Evolutionary conservation across 2,113 vertebrate species (phyloP), one percentile per base, ranked within the genome.

Genomic region (Onychostruthus taczanowskii): DNA sequence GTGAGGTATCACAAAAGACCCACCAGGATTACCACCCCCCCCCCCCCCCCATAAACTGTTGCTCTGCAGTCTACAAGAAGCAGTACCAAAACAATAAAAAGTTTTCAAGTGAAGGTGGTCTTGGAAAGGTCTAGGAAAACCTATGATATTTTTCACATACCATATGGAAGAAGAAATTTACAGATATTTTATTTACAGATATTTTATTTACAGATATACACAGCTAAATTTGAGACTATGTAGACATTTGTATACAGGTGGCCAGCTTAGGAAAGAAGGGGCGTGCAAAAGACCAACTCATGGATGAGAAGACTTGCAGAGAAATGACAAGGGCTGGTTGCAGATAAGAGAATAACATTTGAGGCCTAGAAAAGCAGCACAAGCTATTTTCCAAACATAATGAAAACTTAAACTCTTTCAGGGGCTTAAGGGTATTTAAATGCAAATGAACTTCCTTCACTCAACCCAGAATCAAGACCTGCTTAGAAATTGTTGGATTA

Each of bases 361-460:
- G 43, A 95, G 78, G 17, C 18, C 52, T 1, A 84, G 81, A 87
- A 93, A 87, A 92, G 89, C 94, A 94, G 33, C 63, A 44, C 72
- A 94, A 92, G 52, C 64, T 95, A 43, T 80, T 87, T 96, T 74
- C 55, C n/a, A 82, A 84, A 50, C 84, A 90, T 90, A 92, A 94
- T 84, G 73, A 93, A 93, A 77, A 46, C 52, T 49, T 35, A 75
- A 90, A 90, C 20, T 87, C 58, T 89, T 96, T 85, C 55, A 96
- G 80, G 87, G n/a, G 31, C 64, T 95, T 93, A 88, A 88, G 85
- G 27, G 68, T 55, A 82, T 93, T 96, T 97, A 93, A 94, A 94
- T 52, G 59, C 85, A 94, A 97, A 97, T 91, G 39, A 67, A 50
- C 39, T 84, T 94, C 28, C 92, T 94, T 93, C 72, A 91, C 64